Base-by-base conservation (phyloP, 2,888 invertebrate species). In the Nowickia ferox region DNA sequence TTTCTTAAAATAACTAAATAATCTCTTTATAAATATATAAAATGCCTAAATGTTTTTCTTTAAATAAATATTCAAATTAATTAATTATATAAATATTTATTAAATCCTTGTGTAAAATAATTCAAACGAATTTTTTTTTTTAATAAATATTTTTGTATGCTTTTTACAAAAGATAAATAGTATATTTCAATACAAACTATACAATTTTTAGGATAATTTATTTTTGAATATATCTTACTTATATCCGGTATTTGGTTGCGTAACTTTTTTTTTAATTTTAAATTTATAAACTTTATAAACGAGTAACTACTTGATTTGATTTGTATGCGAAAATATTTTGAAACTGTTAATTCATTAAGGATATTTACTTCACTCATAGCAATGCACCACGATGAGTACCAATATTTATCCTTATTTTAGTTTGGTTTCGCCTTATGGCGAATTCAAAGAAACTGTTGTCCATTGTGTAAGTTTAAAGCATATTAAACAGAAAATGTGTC, bases 81-180 rank as follows among this genome's bases (percentile, higher is more conserved):
- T 22, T 30, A 30, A 65, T 44, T 17, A 66, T 66, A 78, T 59
- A 78, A 40, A 66, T 42, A 61, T 79, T 51, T 15, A 30, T 74
- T 42, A 53, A 57, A 66, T 78, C 53, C 72, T 68, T n/a, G 77
- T 84, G 83, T 84, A 84, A 72, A 59, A 77, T 72, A 77, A 42
- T 10, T 10, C 17, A 68, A 63, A 15, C 9, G 9, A 48, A 15
- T 51, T 44, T 42, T 68, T 59, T 59, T 68, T 15, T 17, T 46
- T 22, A 22, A 10, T n/a, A 55, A 61, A 81, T 68, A 19, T 51
- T 59, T 57, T 46, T 74, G 68, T 81, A 68, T 81, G 81, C 80
- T 53, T 81, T 74, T 74, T 59, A 11, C 30, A 68, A 66, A 13
- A 59, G 57, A 46, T 55, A 55, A 51, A 46, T 44, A n/a, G n/a